Base-by-base conservation (phyloP, 1,140 invertebrate genomes). In the Pseudomyrmex cubaensis region DNA sequence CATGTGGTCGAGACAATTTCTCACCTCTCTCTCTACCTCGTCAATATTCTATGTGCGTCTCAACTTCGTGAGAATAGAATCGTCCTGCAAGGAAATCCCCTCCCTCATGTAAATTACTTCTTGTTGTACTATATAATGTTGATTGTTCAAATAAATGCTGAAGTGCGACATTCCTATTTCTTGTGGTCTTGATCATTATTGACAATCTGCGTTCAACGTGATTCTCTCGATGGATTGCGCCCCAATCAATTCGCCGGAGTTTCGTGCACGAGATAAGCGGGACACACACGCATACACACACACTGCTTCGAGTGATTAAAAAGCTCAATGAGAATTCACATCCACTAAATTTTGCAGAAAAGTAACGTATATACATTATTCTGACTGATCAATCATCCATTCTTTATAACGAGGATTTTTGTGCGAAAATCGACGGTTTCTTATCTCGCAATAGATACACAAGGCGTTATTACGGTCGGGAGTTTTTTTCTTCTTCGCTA, bases 81-180 rank as follows among this genome's bases (percentile, higher is more conserved):
- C 46, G 20, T 72, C 25, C 15, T 17, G 10, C 59, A 70, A 70
- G 12, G 20, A 56, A 20, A 48, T 5, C 54, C n/a, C 15, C 54
- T 25, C 7, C 35, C 35, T 7, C 5, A 35, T 70, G 67, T 78
- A 78, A 70, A 78, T 80, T 20, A 80, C 12, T 64, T 76, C 74
- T 80, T 72, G 54, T 59, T 78, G 54, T 78, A 59, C 7, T 7
- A 52, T 52, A 78, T 69, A 69, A 78, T 72, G 66, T 59, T 61
- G 76, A 59, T 72, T 78, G 54, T 70, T 80, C 44, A 59, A 80
- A 80, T 80, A 80, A 80, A 80, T 50, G 66, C 76, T 54, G 72
- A 72, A 80, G 74, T 76, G 61, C 74, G 74, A 64, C 13, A 72
- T 72, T 72, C 15, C 35, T 59, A 70, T 80, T 25, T 35, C 35